A percentile compares a stretch with the other conserved stretches of the same genome.
Evolutionary conservation across 2,888 invertebrate species (phyloP).

Genomic region (Punctoribates punctum): DNA sequence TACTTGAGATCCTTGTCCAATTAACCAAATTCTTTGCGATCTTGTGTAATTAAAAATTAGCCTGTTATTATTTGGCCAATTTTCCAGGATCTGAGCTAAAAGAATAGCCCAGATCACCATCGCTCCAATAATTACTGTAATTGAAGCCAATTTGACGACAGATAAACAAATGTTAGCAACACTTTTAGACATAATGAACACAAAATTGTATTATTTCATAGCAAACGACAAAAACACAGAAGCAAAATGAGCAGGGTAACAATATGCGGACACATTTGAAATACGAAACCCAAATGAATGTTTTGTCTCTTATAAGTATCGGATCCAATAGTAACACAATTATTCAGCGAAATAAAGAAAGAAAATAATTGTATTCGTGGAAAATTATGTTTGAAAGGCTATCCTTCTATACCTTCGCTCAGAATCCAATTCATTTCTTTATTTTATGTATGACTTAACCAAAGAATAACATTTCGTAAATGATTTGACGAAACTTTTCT

Average conservation of each 20-base stretch:
- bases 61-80: neutral
- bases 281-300: neutral
- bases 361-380: neutral
- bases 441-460: too few species aligned
- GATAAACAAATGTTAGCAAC: neutral
- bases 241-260: too few species aligned
- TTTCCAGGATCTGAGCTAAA: neutral
- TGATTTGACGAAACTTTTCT: too few species aligned
- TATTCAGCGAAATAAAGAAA: neutral
- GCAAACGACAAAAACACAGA: too few species aligned
- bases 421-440: too few species aligned
- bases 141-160: neutral
- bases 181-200: neutral
- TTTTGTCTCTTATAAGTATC: neutral
- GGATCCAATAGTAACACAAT: neutral
- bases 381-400: too few species aligned
- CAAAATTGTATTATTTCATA: too few species aligned
- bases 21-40: neutral
- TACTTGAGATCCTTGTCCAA: neutral
- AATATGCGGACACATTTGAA: too few species aligned
- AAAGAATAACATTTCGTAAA: too few species aligned
- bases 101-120: conserved; percentile 22
- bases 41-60: neutral
- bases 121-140: neutral
- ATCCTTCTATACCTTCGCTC: too few species aligned